Conservation (phyloP, 2,113 vertebrate species). For the Pterophyllum scalare region DNA sequence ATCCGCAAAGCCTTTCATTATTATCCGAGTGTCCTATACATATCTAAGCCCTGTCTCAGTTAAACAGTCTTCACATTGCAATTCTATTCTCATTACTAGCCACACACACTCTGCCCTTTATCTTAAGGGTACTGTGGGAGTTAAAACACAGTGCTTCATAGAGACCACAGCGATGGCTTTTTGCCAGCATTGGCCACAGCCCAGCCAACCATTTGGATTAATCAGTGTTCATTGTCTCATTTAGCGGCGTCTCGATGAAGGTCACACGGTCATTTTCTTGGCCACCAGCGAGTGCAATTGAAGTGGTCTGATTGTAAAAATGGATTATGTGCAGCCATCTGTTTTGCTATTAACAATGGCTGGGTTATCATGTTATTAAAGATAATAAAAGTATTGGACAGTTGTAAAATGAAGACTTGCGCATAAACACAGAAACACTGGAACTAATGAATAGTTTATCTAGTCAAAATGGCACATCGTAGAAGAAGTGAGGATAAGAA, state of each 20-base stretch:
- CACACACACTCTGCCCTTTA: constrained; percentile 63
- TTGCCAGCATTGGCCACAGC: constrained; percentile 57
- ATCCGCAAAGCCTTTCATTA: constrained; percentile 36
- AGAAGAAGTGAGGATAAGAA: constrained; percentile 25
- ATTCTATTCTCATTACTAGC: constrained; percentile 58
- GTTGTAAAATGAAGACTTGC: constrained; percentile 64
- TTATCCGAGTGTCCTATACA: constrained; percentile 30
- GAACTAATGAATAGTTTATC: constrained; percentile 73
- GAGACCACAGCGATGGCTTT: constrained; percentile 57
- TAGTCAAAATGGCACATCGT: constrained; percentile 33
- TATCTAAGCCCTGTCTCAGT: constrained; percentile 28
- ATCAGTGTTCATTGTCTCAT: constrained; percentile 71
- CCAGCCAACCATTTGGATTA: constrained; percentile 64
- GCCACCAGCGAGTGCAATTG: constrained; percentile 59
- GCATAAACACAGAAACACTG: constrained; percentile 56
- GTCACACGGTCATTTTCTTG: constrained; percentile 68
- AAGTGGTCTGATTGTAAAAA: constrained; percentile 74
- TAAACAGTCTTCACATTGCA: constrained; percentile 62
- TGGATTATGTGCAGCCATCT: constrained; percentile 78
- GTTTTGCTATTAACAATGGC: constrained; percentile 78
- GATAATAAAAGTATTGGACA: constrained; percentile 71
- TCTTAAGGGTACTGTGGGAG: constrained; percentile 56
- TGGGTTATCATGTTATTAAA: constrained; percentile 66
- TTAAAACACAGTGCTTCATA: constrained; percentile 67
- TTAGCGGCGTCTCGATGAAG: constrained; percentile 70